A percentile compares a stretch with the other conserved stretches of the same genome.
phyloP scores from a whole-genome alignment of 2,797 vertebrate genomes.

The Notolepis coatsorum region DNA sequence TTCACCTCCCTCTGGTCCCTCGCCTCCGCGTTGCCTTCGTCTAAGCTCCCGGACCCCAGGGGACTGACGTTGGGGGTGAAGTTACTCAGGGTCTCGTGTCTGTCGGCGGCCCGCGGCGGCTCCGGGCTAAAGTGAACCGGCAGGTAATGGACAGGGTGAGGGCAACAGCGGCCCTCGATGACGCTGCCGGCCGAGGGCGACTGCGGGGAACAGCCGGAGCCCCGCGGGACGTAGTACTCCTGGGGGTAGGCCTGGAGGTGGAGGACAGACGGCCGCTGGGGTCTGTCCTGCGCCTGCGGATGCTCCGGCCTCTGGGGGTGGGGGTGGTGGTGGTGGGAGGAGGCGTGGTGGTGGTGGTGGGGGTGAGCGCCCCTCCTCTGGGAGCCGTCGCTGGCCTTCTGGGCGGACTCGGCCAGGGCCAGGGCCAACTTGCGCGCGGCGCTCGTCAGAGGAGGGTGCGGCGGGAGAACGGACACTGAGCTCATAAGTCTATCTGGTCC shows the following conservation, averaged over 20 bases:
- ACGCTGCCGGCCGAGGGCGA: slow-evolving; percentile 39
- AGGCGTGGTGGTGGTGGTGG: slow-evolving; percentile 68
- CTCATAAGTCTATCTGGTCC: slow-evolving; percentile 89
- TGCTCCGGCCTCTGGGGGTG: slow-evolving; percentile 65
- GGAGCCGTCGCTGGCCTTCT: slow-evolving; percentile 87
- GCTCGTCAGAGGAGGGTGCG: slow-evolving; percentile 92
- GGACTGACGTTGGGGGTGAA: slow-evolving; percentile 79
- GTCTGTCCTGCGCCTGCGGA: slow-evolving; percentile 64
- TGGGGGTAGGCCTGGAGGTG: slow-evolving; percentile 63
- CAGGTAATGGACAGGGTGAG: slow-evolving; percentile 48
- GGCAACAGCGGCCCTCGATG: slow-evolving; percentile 49
- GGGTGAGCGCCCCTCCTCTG: slow-evolving; percentile 84
- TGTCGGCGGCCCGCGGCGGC: slow-evolving; percentile 72
- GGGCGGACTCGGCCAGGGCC: slow-evolving; percentile 93
- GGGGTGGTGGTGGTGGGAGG: too few species aligned
- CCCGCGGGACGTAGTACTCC: slow-evolving; percentile 41
- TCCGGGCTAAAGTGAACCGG: slow-evolving; percentile 64
- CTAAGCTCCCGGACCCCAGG: slow-evolving; percentile 71
- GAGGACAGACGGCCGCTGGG: slow-evolving; percentile 61
- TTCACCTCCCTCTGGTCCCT: slow-evolving; percentile 42
- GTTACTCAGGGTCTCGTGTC: slow-evolving; percentile 59
- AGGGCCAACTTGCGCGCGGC: slow-evolving; percentile 95
- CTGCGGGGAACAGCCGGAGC: slow-evolving; percentile 51
- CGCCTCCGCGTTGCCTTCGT: slow-evolving; percentile 60
- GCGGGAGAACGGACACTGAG: slow-evolving; percentile 97